Percentiles rank a stretch among this genome's conserved stretches.
These are phyloP conservation scores for Sarcophaga carnaria DNA, from an alignment of 2,888 invertebrate genomes.

Conservation along the genomic window DNA sequence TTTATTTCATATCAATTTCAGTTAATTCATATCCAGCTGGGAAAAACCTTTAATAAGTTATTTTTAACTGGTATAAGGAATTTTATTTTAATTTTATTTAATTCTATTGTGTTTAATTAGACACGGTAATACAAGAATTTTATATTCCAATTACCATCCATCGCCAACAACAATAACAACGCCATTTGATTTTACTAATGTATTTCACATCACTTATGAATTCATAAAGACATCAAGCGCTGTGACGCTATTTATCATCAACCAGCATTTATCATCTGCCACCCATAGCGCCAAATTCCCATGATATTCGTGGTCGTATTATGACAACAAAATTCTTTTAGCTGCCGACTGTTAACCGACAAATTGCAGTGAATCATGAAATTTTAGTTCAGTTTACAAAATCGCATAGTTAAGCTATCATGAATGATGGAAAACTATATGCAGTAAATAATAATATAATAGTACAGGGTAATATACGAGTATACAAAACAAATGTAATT, in stretches of 20 bases:
- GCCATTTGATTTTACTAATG: slow-evolving; percentile 3
- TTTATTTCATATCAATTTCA: background rate
- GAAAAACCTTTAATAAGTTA: slow-evolving; percentile 12
- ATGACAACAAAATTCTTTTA: slow-evolving; percentile 31
- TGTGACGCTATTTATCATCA: slow-evolving; percentile 14
- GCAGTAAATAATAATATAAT: too few species aligned
- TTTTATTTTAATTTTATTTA: background rate
- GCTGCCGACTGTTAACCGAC: slow-evolving; percentile 13
- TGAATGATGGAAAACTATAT: background rate
- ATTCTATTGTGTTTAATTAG: slow-evolving; percentile 40
- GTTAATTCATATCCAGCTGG: slow-evolving; percentile 29
- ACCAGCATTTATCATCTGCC: slow-evolving; percentile 3
- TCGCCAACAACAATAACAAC: background rate
- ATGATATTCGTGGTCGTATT: slow-evolving; percentile 25
- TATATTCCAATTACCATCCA: background rate
- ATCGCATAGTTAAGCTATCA: slow-evolving; percentile 17
- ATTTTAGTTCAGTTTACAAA: background rate
- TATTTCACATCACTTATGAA: slow-evolving; percentile 28
- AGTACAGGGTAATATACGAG: too few species aligned
- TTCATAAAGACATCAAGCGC: background rate
- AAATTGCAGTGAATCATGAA: slow-evolving; percentile 24
- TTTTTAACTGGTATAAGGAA: background rate
- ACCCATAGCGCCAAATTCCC: slow-evolving; percentile 59
- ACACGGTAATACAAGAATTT: slow-evolving; percentile 36
- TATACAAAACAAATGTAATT: background rate